Base-by-base conservation (phyloP, 1,140 invertebrate species). In the Streblospio benedicti region DNA sequence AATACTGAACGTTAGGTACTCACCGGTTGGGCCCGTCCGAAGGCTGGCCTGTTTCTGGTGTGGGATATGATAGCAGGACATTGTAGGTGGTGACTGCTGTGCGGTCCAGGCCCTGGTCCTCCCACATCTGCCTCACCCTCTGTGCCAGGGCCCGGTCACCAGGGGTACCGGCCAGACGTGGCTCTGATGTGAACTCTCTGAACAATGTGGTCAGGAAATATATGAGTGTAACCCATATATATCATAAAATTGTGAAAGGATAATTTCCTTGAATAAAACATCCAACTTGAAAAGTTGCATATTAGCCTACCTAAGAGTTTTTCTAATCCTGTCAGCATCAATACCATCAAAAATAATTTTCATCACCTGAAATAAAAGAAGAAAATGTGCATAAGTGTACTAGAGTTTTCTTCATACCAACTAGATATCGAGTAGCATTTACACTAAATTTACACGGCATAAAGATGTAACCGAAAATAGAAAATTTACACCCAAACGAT, bases 1-100 rank as follows among this genome's bases (percentile, higher is more conserved):
- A n/a, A n/a, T n/a, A n/a, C n/a, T n/a, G n/a, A n/a, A n/a, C n/a
- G n/a, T n/a, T n/a, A n/a, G n/a, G n/a, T n/a, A n/a, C n/a, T n/a
- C 18, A 50, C n/a, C n/a, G n/a, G n/a, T n/a, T n/a, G n/a, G n/a
- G n/a, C n/a, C n/a, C n/a, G n/a, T n/a, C n/a, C n/a, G n/a, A n/a
- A n/a, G n/a, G n/a, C n/a, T n/a, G n/a, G n/a, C n/a, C n/a, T n/a
- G n/a, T n/a, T n/a, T n/a, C n/a, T n/a, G 2, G 16, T 23, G 14
- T 20, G 45, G 75, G 75, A 59, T 72, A 73, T 0, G 75, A 77
- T 54, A 77, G 50, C 1, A 75, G 63, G 12, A 76, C 69, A 16
- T 70, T 61, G 55, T 76, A 77, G 3, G 73, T 68, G 3, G 68
- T 63, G 30, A 67, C 47, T 25, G 65, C 67, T 5, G 69, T 69